Evolutionary conservation across 1,140 invertebrate genomes (phyloP).

Genomic region (Charaxes varanes): DNA sequence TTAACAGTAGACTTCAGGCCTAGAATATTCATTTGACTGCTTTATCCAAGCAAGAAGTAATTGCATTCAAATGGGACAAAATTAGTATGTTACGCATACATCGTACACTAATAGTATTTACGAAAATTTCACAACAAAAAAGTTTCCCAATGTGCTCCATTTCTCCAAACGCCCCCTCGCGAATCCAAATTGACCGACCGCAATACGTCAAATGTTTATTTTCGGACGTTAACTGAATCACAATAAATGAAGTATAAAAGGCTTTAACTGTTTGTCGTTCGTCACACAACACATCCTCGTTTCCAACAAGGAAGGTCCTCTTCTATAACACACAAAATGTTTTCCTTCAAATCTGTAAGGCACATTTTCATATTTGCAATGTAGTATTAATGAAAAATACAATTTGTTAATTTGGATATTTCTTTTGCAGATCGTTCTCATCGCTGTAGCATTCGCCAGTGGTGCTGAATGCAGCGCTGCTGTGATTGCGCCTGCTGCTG

Average conservation of each 20-base stretch:
- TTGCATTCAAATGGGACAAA: conserved; percentile 10
- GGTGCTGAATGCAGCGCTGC: conserved; percentile 64
- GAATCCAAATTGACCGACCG: conserved; percentile 59
- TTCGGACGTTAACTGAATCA: conserved; percentile 60
- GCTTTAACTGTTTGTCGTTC: conserved; percentile 38
- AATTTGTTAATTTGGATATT: conserved; percentile 5
- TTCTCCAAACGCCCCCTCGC: conserved; percentile 48
- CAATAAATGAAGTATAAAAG: conserved; percentile 65
- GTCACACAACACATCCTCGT: conserved; percentile 55
- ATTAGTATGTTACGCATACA: conserved; percentile 16
- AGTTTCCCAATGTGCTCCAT: conserved; percentile 66
- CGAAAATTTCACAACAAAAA: conserved; percentile 49
- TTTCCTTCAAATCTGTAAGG: conserved; percentile 67
- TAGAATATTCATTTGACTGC: too few species aligned
- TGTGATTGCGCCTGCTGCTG: conserved; percentile 46
- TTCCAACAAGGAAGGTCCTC: conserved; percentile 60
- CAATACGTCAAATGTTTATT: conserved; percentile 60
- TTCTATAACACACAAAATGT: conserved; percentile 59
- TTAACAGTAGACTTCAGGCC: too few species aligned
- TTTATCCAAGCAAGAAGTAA: background rate
- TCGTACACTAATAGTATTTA: conserved; percentile 12
- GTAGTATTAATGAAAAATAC: conserved; percentile 5
- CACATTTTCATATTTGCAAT: conserved; percentile 3
- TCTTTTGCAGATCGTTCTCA: conserved; percentile 52
- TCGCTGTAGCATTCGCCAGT: conserved; percentile 51